Percentiles rank a stretch among this genome's conserved stretches.
phyloP scores from a whole-genome alignment of 1,140 invertebrate species.

The Temnothorax nylanderi region DNA sequence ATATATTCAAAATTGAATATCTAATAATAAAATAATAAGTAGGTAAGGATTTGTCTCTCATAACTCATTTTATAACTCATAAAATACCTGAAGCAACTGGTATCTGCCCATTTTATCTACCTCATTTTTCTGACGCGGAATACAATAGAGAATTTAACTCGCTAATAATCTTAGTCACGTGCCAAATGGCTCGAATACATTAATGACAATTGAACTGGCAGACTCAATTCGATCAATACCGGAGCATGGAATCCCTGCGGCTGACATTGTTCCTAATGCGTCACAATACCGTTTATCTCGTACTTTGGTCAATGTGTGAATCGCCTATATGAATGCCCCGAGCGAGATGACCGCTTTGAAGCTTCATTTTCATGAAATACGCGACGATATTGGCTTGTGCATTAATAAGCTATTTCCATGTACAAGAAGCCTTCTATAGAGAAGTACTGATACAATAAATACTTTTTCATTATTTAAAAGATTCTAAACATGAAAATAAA shows the following conservation, averaged over 20 bases:
- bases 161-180: slow-evolving; percentile 47
- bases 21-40: not conserved
- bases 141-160: not conserved
- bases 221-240: slow-evolving; percentile 45
- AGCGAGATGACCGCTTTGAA: not conserved
- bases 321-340: not conserved
- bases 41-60: not conserved
- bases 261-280: slow-evolving; percentile 48
- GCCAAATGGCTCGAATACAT: slow-evolving; percentile 32
- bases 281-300: slow-evolving; percentile 35
- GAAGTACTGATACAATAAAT: not conserved
- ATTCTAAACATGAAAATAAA: not conserved
- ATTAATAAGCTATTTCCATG: not conserved
- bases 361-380: not conserved
- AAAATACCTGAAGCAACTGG: not conserved
- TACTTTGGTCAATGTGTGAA: slow-evolving; percentile 9
- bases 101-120: not conserved
- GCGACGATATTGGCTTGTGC: not conserved
- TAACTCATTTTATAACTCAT: not conserved
- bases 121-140: not conserved
- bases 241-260: slow-evolving; percentile 20
- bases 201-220: slow-evolving; percentile 18
- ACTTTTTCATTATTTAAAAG: not conserved
- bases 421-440: not conserved
- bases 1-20: not conserved